These are phyloP conservation scores for Brachionus sp. DNA, from an alignment of 1,140 invertebrate genomes.

Conservation along the genomic window DNA sequence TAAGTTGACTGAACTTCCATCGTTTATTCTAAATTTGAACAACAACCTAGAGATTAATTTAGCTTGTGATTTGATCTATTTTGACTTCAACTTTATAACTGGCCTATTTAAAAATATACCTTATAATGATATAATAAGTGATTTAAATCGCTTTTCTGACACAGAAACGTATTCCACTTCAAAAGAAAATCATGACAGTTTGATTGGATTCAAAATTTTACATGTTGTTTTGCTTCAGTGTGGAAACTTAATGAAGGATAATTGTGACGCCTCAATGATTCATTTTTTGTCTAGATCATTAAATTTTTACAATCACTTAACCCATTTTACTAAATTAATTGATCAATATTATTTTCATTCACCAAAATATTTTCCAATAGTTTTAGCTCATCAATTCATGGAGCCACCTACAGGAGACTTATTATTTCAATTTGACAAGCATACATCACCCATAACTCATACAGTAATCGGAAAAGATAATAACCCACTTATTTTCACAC, in stretches of 20 bases:
- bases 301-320: slow-evolving; percentile 53
- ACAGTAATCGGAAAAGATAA: not conserved
- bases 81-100: slow-evolving; percentile 37
- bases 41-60: not conserved
- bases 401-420: slow-evolving; percentile 46
- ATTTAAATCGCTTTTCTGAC: not conserved
- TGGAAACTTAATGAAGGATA: not conserved
- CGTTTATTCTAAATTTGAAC: not conserved
- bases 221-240: not conserved
- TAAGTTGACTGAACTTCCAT: slow-evolving; percentile 34
- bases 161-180: not conserved
- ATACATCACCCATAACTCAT: not conserved
- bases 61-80: not conserved
- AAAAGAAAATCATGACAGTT: not conserved
- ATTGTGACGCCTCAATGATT: slow-evolving; percentile 47
- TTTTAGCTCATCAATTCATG: slow-evolving; percentile 54
- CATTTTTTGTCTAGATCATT: slow-evolving; percentile 53
- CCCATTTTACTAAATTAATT: slow-evolving; percentile 52
- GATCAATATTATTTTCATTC: slow-evolving; percentile 53
- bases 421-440: slow-evolving; percentile 31
- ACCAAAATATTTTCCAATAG: slow-evolving; percentile 51
- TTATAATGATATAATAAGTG: not conserved
- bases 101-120: not conserved
- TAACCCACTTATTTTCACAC: not conserved
- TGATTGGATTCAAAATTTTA: not conserved